phyloP scores from a whole-genome alignment of 1,140 invertebrate genomes.

The Wiebesia pumilae region DNA sequence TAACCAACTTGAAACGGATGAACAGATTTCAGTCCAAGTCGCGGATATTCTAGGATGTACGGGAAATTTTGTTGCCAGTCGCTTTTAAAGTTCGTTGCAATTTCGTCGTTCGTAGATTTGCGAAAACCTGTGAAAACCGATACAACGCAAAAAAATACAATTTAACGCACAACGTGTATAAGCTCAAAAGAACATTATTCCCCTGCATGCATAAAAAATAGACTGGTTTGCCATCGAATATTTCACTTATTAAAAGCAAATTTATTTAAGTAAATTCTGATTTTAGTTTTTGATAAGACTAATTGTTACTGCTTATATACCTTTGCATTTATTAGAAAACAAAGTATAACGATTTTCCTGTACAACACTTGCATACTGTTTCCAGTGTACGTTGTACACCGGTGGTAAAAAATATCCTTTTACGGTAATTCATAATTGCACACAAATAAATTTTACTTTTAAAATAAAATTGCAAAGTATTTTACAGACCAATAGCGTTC shows the following conservation, averaged over 20 bases:
- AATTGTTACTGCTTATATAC: constrained; percentile 29
- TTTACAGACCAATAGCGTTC: constrained; percentile 17
- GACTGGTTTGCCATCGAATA: not conserved
- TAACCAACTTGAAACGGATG: too few species aligned
- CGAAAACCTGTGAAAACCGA: too few species aligned
- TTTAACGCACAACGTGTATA: too few species aligned
- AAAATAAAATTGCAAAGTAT: constrained; percentile 16
- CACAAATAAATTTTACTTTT: not conserved
- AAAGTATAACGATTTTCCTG: not conserved
- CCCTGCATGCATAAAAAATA: not conserved
- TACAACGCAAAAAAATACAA: too few species aligned
- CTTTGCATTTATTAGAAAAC: constrained; percentile 10
- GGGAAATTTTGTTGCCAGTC: too few species aligned
- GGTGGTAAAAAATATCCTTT: constrained; percentile 6
- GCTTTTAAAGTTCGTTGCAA: too few species aligned
- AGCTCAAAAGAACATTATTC: not conserved
- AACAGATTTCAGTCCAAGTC: too few species aligned
- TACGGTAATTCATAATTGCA: not conserved
- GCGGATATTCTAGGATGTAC: too few species aligned
- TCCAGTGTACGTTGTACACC: not conserved
- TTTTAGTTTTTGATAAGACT: not conserved
- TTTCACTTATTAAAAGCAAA: not conserved
- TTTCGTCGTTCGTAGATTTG: not conserved
- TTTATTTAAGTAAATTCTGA: constrained; percentile 33
- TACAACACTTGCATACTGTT: not conserved